Evolutionary conservation across 2,797 vertebrate genomes (phyloP).

Genomic region (Sebastiscus albofasciatus): DNA sequence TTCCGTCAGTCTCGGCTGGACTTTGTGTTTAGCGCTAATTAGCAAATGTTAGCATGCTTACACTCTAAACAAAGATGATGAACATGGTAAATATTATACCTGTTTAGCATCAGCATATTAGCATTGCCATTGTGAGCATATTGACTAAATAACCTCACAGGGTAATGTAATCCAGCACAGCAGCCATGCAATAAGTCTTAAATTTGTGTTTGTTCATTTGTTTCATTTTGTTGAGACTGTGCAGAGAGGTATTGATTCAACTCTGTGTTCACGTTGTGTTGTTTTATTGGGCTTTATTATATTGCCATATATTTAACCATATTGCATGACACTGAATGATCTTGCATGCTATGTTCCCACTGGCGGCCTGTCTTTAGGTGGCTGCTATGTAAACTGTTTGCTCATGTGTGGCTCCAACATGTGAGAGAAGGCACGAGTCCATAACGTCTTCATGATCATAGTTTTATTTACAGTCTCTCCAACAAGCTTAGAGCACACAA

Average conservation of each 20-base stretch:
- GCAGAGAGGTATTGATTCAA: neutral
- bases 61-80: neutral
- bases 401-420: neutral
- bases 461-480: constrained; percentile 49
- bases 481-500: constrained; percentile 16
- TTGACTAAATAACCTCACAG: neutral
- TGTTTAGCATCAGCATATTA: neutral
- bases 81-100: neutral
- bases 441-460: neutral
- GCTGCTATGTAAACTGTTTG: constrained; percentile 10
- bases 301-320: neutral
- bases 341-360: neutral
- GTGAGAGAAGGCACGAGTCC: neutral
- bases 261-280: neutral
- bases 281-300: neutral
- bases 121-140: neutral
- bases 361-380: neutral
- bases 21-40: neutral
- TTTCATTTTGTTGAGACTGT: neutral
- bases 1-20: neutral
- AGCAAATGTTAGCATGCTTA: neutral
- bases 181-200: neutral
- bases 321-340: neutral
- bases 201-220: neutral
- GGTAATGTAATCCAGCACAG: neutral